phyloP scores from a whole-genome alignment of 2,113 vertebrate genomes.

The Alethe castanea region DNA sequence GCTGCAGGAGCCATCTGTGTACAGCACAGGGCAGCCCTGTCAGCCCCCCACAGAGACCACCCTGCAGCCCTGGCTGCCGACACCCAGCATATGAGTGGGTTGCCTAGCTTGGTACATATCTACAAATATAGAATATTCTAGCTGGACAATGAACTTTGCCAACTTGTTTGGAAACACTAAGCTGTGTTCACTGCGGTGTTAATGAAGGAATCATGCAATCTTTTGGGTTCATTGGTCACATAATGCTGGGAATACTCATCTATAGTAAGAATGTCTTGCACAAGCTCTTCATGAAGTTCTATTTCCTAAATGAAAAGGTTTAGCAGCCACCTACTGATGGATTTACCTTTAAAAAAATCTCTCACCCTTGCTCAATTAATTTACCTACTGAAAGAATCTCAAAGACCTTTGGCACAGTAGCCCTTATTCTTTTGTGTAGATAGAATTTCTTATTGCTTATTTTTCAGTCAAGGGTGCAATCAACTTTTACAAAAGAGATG shows the following conservation, averaged over 20 bases:
- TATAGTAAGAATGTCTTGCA: background rate
- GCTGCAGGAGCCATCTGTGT: background rate
- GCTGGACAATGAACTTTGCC: background rate
- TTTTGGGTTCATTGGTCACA: background rate
- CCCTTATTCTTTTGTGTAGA: background rate
- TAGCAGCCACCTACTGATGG: background rate
- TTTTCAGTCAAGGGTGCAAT: background rate
- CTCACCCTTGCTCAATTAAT: background rate
- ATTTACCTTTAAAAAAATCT: background rate
- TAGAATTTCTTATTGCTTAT: background rate
- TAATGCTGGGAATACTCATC: background rate
- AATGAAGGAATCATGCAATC: background rate
- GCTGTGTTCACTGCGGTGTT: background rate
- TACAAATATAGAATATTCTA: background rate
- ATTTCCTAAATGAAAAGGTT: background rate
- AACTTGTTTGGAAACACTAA: background rate
- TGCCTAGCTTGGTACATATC: background rate
- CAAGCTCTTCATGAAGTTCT: background rate
- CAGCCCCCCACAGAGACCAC: background rate
- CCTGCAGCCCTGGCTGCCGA: accelerated
- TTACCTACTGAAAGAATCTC: background rate
- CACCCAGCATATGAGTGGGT: background rate
- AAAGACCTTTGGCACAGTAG: background rate
- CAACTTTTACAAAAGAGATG: background rate
- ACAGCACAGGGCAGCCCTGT: background rate